phyloP scores from a whole-genome alignment of 2,888 invertebrate species.

The Leistus spinibarbis region DNA sequence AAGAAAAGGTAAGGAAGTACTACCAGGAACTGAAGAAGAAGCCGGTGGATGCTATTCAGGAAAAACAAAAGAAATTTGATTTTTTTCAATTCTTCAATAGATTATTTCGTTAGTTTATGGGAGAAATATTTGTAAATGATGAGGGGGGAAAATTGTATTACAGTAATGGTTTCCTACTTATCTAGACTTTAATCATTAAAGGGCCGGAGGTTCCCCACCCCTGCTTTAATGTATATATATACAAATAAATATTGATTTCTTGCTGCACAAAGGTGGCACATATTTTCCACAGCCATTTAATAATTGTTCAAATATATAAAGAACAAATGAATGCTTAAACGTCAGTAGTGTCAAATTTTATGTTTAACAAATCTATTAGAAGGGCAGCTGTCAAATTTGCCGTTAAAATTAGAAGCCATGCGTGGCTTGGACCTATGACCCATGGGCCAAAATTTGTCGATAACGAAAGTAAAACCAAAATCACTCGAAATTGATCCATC shows the following conservation, averaged over 20 bases:
- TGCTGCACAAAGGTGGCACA: no score
- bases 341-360: neutral
- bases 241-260: no score
- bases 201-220: no score
- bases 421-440: neutral
- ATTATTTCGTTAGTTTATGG: neutral
- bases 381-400: neutral
- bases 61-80: neutral
- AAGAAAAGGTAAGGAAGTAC: constrained; percentile 10
- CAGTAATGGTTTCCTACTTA: no score
- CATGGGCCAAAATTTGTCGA: constrained; percentile 2
- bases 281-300: neutral
- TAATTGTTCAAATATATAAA: neutral
- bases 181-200: no score
- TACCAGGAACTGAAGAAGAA: neutral
- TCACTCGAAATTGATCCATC: constrained; percentile 19
- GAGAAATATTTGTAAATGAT: neutral
- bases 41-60: neutral
- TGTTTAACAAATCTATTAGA: neutral
- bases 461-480: neutral
- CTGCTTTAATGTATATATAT: no score
- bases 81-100: neutral
- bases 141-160: no score
- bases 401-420: neutral
- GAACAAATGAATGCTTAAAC: neutral